Evolutionary conservation across 2,113 vertebrate genomes (phyloP), one percentile per base, ranked within the genome.

Genomic region (Butastur rufipennis): DNA sequence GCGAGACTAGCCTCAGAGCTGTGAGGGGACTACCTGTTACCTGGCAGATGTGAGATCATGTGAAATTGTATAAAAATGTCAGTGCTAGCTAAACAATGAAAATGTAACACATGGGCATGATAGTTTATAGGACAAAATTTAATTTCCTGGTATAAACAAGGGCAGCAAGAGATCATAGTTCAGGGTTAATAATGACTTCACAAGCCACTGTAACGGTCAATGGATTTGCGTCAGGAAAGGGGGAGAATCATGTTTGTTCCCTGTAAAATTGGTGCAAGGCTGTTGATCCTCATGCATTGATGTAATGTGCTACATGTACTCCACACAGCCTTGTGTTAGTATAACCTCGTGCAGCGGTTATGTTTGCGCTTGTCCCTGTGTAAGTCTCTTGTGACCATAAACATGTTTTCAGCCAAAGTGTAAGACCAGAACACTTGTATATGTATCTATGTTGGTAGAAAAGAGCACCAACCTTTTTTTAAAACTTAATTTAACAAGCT

Each of bases 181-280:
- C 95, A 96, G 43, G 94, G 95, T 52, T 80, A 22, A 22, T 65
- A 80, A 34, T 95, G 96, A 96, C 92, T 86, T 96, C 95, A 96
- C 23, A 31, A 52, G 15, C 66, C 26, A 6, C 50, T 68, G 43
- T 31, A 52, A 25, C 32, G 32, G 42, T 50, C 45, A 29, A 1
- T 53, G 63, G 45, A 71, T 86, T 50, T 72, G 55, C 38, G 65
- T 93, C 42, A 84, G 68, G 42, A 71, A 67, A 55, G 65, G 16
- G 29, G 4, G 34, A 8, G 43, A 42, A 42, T 67, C 12, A 2
- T 45, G 4, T 88, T 58, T 74, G 17, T 74, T 29, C 50, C 31
- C 47, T 58, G 38, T 17, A 13, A 14, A 56, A 42, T 1, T 19
- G 72, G 26, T 40, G 31, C 84, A 85, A 52, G 78, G 42, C 47